Evolutionary conservation across 2,888 invertebrate genomes (phyloP), one percentile per base, ranked within the genome.

Genomic region (Eulithis prunata): DNA sequence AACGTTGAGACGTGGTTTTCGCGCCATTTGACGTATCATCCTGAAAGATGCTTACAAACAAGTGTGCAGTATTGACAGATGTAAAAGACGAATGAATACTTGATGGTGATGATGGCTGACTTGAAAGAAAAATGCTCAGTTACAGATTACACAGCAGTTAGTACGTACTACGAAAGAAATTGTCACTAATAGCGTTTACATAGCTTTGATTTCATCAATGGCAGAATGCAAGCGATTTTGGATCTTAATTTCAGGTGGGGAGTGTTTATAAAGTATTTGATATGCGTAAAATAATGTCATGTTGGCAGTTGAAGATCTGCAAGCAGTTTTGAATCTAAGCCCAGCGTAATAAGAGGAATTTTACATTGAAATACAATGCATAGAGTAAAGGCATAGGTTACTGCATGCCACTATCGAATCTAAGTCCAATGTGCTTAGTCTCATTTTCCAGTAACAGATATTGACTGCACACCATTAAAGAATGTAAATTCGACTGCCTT

Each of bases 361-460:
- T 49, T 49, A 52, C 32, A 36, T 54, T 13, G 12, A 36, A 54
- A 8, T 5, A 0, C 14, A 49, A 21, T 51, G 32, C 13, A 13
- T 5, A 62, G 62, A 51, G 13, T 43, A 36, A 8, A 62, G 14
- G 3, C 13, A n/a, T 21, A 7, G 4, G 11, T 43, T 1, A 10
- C 12, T 43, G 2, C 10, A 49, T n/a, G 53, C 61, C 1, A 43
- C 2, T 57, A 62, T 49, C 47, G 49, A 36, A 41, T 41, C 54
- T 53, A 28, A 62, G 21, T 4, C 0, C 49, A 10, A 21, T 3
- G 21, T 0, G 3, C 6, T n/a, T n/a, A 11, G 6, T 5, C 6
- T 59, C 52, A 56, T 56, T 66, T 62, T 66, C 38, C 10, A 8
- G n/a, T 41, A 52, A 45, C 51, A 46, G 52, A 52, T 13, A 32